A percentile compares a stretch with the other conserved stretches of the same genome.
Evolutionary conservation across 1,140 invertebrate genomes (phyloP).

Genomic region (Stegodyphus dumicola): DNA sequence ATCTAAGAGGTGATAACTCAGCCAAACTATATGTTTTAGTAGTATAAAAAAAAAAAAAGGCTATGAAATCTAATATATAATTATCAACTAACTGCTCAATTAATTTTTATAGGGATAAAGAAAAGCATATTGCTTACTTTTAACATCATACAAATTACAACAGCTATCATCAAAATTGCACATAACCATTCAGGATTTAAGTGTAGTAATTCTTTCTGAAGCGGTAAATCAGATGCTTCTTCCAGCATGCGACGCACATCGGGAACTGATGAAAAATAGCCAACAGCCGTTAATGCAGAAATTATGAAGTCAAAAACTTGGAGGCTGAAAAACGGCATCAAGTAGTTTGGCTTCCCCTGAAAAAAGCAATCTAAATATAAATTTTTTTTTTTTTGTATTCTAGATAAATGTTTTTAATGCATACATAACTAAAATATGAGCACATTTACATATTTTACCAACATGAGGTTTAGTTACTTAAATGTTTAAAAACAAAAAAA

Average conservation of each 20-base stretch:
- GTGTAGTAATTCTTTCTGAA: conserved; percentile 77
- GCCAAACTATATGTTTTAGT: too few relatives aligned
- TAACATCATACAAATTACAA: conserved; percentile 78
- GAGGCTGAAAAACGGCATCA: conserved; percentile 88
- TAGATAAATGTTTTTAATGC: too few relatives aligned
- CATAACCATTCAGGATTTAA: conserved; percentile 78
- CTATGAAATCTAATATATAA: too few relatives aligned
- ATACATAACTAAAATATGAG: too few relatives aligned
- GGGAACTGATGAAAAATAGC: conserved; percentile 85
- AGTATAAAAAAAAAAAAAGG: too few relatives aligned
- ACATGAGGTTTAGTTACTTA: too few relatives aligned
- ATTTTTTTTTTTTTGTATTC: too few relatives aligned
- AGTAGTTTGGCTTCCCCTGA: conserved; percentile 74
- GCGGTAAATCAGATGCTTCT: conserved; percentile 78
- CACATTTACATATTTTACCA: too few relatives aligned
- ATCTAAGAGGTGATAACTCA: too few relatives aligned
- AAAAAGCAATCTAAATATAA: conserved; percentile 5
- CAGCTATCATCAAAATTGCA: conserved; percentile 77
- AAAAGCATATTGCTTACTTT: conserved; percentile 73
- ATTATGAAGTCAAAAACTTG: conserved; percentile 84
- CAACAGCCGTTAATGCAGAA: conserved; percentile 77
- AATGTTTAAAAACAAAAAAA: too few relatives aligned
- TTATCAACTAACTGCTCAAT: too few relatives aligned
- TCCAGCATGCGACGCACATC: conserved; percentile 79
- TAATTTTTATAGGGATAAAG: too few relatives aligned